phyloP scores from a whole-genome alignment of 1,140 invertebrate species.

The Ceratina japonica region DNA sequence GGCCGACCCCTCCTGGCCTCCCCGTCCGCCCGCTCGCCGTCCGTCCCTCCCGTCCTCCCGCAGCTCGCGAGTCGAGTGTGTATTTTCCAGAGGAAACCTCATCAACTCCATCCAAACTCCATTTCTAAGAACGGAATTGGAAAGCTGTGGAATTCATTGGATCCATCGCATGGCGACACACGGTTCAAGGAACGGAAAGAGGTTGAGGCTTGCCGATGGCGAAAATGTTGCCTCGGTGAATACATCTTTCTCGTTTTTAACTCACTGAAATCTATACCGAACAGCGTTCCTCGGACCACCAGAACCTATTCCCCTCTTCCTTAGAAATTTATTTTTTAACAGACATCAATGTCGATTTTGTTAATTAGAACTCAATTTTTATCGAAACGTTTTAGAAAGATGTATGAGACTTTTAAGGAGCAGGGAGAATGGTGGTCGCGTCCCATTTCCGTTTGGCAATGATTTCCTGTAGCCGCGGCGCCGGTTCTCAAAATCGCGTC shows the following conservation, averaged over 20 bases:
- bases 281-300: not conserved
- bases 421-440: no score
- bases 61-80: constrained; percentile 57
- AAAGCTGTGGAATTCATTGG: constrained; percentile 60
- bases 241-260: constrained; percentile 19
- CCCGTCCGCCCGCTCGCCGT: constrained; percentile 1
- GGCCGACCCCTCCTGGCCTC: not conserved
- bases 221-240: constrained; percentile 16
- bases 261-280: not conserved
- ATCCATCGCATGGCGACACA: constrained; percentile 45
- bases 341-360: no score
- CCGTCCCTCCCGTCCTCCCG: not conserved
- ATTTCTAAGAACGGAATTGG: constrained; percentile 66
- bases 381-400: no score
- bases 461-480: not conserved
- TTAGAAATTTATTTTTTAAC: not conserved
- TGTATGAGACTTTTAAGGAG: no score
- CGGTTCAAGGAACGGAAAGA: not conserved
- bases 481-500: constrained; percentile 23
- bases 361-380: no score
- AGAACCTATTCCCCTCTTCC: not conserved
- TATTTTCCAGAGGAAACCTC: constrained; percentile 66
- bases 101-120: constrained; percentile 66
- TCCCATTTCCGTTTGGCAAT: not conserved
- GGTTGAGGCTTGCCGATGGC: not conserved